Base-by-base conservation (phyloP, 1,140 invertebrate species). In the Hyles euphorbiae region DNA sequence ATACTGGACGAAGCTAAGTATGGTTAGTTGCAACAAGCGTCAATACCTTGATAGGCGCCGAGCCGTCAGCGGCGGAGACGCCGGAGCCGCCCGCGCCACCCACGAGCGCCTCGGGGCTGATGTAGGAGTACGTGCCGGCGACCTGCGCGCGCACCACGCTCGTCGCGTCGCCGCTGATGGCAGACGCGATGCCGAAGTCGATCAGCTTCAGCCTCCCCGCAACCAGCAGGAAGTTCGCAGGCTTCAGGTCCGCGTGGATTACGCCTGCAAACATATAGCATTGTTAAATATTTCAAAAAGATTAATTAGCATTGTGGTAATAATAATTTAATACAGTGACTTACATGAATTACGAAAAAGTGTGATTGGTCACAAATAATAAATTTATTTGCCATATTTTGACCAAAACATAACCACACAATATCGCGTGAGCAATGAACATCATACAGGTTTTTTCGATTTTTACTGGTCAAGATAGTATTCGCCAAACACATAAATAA, bases 141-240 rank as follows among this genome's bases (percentile, higher is more conserved):
- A 93, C 93, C 56, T 92, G 92, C 65, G 95, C 93, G 79, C 96
- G 97, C 10, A 96, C 90, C 43, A 99, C 95, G 74, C 95, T 97
- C 0, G 98, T 99, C 80, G 94, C 94, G 78, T 99, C 97, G 47
- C 92, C 90, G 72, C 96, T 94, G 53, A 99, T 92, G 53, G 93
- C 94, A 50, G 96, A 96, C n/a, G 98, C 95, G 70, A 99, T 99
- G 32, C 98, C 98, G 90, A 99, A 99, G 90, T 99, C 98, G 63
- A 99, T 99, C 32, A 99, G 88, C 90, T 99, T 99, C 3, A 99
- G 83, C 51, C 93, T 91, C 3, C 96, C 96, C 60, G 92, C 92
- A 32, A 98, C 96, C 69, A 98, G 89, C 8, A 99, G 90, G 88
- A 99, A 99, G 88, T 99, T 99, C 2, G 97, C 97, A 7, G 98